A percentile compares a stretch with the other conserved stretches of the same genome.
Conservation (phyloP, 2,113 vertebrate genomes). For the western clawed frog (Xenopus tropicalis) region DNA sequence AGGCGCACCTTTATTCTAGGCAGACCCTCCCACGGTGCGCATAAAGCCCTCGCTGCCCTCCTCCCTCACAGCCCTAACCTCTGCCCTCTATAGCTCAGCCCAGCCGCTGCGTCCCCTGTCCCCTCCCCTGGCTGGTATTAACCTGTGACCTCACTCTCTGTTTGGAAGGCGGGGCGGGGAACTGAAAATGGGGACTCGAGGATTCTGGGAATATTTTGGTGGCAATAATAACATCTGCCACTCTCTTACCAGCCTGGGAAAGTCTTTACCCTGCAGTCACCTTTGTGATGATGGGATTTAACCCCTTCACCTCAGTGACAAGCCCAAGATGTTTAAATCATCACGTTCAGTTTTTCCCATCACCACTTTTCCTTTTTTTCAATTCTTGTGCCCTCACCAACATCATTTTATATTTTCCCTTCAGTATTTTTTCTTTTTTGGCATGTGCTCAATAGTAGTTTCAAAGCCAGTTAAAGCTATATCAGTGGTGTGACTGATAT, state of each 20-base stretch:
- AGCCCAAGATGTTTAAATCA: no score
- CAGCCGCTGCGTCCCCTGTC: neutral
- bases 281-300: neutral
- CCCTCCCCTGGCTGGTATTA: conserved; percentile 37
- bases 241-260: conserved; percentile 37
- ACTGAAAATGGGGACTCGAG: conserved; percentile 16
- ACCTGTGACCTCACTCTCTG: conserved; percentile 39
- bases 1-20: neutral
- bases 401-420: no score
- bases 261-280: conserved; percentile 28
- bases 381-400: no score
- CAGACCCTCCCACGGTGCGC: neutral
- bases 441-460: no score
- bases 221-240: conserved; percentile 33
- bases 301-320: no score
- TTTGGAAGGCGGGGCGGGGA: conserved; percentile 14
- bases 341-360: no score
- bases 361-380: no score
- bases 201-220: conserved; percentile 27
- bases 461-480: no score
- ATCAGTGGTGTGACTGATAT: no score
- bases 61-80: conserved; percentile 30
- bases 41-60: conserved; percentile 9
- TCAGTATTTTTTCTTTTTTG: no score
- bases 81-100: conserved; percentile 28